Evolutionary conservation across 2,888 invertebrate genomes (phyloP).

Genomic region (Agrilus biguttatus): DNA sequence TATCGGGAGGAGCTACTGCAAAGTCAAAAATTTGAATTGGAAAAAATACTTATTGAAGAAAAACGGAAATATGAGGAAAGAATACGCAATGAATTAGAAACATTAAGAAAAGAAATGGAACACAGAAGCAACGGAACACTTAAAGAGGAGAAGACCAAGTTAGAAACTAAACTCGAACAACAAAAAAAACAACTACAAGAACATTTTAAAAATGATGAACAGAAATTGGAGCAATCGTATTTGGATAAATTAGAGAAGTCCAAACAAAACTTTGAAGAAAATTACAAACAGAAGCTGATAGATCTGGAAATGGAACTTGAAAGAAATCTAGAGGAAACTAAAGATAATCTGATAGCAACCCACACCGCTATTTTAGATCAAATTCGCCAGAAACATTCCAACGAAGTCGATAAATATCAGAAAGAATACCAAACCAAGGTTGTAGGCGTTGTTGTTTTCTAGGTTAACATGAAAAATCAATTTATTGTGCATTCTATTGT

Average conservation of each 20-base stretch:
- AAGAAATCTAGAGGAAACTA: constrained; percentile 31
- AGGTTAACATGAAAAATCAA: not conserved
- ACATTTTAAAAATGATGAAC: constrained; percentile 18
- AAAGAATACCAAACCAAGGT: constrained; percentile 52
- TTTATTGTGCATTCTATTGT: not conserved
- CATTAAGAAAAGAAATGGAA: constrained; percentile 37
- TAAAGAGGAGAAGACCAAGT: constrained; percentile 21
- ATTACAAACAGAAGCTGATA: constrained; percentile 36
- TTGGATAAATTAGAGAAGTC: constrained; percentile 22
- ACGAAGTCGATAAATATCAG: constrained; percentile 43
- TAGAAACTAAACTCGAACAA: constrained; percentile 35
- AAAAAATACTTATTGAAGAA: constrained; percentile 34
- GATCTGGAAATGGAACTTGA: constrained; percentile 39
- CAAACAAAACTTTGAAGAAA: constrained; percentile 31
- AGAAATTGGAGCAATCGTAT: constrained; percentile 25
- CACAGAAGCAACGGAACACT: constrained; percentile 27
- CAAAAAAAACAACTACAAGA: constrained; percentile 28
- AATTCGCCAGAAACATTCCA: constrained; percentile 41
- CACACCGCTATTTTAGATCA: constrained; percentile 40
- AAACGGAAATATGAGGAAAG: constrained; percentile 22
- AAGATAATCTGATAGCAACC: constrained; percentile 37
- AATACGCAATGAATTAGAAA: constrained; percentile 30
- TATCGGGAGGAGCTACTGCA: constrained; percentile 27
- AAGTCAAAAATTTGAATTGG: constrained; percentile 34
- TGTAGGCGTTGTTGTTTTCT: constrained; percentile 8